Evolutionary conservation across 2,113 vertebrate species (phyloP), one percentile per base, ranked within the genome.

Genomic region (Syngnathus scovelli): DNA sequence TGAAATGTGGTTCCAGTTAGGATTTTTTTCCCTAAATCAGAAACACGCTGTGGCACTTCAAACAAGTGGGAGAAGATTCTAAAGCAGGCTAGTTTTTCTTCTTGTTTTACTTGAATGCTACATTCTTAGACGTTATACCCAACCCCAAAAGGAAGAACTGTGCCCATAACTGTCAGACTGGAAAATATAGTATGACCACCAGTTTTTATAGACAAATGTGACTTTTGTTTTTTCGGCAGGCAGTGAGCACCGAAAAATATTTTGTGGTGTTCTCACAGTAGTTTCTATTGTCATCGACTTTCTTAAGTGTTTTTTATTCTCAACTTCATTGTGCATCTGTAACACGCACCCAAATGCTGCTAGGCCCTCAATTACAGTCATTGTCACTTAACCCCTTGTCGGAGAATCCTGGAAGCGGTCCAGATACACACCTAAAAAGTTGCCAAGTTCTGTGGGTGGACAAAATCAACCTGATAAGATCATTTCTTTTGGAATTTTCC

Each of bases 1-100:
- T 66, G 64, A 84, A 90, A 90, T 90, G 83, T 90, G 88, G 86
- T 90, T 90, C 82, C 83, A 89, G 83, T 90, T 88, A 89, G 76
- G 74, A 68, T 72, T 54, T 75, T 52, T 21, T 52, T 52, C 15
- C 7, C 8, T 21, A 87, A 88, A 87, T 87, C 79, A 82, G 77
- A 87, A 86, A 87, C 86, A 85, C 76, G 80, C 81, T 72, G 72
- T 74, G 72, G 74, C 71, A 85, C 86, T 89, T 90, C 87, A 89
- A 89, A 88, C 85, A 85, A 78, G 69, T 71, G 75, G 70, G 62
- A 76, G 81, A 87, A 88, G 87, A 87, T 88, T 85, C 76, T 77
- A 79, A 75, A 66, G 68, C 74, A 67, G 72, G 39, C 55, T 59
- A 61, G 49, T 72, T 83, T 85, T 87, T 87, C 81, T 85, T 86